Conservation (phyloP, 2,888 invertebrate genomes). For the Oxyteleia sp. region DNA sequence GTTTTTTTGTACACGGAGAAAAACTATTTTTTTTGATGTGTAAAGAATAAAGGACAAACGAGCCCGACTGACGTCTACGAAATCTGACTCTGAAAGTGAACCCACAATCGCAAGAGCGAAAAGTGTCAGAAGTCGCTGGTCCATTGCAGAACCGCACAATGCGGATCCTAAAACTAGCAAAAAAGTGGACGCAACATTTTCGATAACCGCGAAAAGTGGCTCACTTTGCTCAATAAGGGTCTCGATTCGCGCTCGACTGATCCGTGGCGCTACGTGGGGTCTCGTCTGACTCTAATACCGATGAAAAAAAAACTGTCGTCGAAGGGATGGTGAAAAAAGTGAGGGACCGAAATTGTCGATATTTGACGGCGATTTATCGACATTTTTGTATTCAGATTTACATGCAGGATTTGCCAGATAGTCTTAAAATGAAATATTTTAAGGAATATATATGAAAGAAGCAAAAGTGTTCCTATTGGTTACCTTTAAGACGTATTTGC, state of each 20-base stretch:
- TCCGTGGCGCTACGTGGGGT: constrained; percentile 84
- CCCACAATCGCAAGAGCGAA: constrained; percentile 16
- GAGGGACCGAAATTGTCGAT: no score
- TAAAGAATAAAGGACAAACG: constrained; percentile 65
- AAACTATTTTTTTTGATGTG: constrained; percentile 14
- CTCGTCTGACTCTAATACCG: no score
- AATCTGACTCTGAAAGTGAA: constrained; percentile 74
- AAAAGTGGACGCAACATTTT: constrained; percentile 79
- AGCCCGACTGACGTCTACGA: constrained; percentile 74
- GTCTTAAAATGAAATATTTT: no score
- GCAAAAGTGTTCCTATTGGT: no score
- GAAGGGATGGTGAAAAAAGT: no score
- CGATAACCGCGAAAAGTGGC: constrained; percentile 76
- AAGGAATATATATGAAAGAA: no score
- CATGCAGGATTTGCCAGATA: no score
- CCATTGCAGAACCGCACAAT: constrained; percentile 59
- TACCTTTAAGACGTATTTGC: no score
- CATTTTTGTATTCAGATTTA: no score
- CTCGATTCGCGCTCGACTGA: constrained; percentile 81
- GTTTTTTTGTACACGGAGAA: no score
- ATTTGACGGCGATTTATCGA: no score
- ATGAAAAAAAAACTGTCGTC: no score
- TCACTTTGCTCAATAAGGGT: constrained; percentile 80
- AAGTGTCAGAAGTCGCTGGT: constrained; percentile 52
- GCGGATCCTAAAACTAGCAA: constrained; percentile 54